Conservation (phyloP, 2,888 invertebrate genomes). For the Hypercompe scribonia region DNA sequence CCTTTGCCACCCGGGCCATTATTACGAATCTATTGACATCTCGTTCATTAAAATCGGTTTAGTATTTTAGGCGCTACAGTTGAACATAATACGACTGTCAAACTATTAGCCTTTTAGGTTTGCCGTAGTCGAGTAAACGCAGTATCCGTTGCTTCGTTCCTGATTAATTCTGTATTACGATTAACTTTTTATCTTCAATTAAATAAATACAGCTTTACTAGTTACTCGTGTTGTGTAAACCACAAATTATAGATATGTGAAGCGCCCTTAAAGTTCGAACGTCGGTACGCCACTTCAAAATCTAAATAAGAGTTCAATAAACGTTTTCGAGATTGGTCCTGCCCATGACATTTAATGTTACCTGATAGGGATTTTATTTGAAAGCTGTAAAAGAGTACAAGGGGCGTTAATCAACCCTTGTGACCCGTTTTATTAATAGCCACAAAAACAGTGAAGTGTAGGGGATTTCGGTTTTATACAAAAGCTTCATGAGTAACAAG, state of each 20-base stretch:
- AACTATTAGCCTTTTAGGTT: too few relatives aligned
- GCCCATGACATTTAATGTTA: conserved; percentile 28
- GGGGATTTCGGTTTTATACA: conserved; percentile 33
- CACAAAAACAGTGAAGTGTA: conserved; percentile 28
- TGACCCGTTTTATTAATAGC: conserved; percentile 45
- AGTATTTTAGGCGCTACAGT: too few relatives aligned
- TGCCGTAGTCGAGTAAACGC: too few relatives aligned
- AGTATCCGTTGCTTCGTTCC: not conserved
- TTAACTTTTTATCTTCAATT: not conserved
- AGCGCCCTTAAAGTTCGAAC: not conserved
- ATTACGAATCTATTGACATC: too few relatives aligned
- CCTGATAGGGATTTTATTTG: conserved; percentile 20
- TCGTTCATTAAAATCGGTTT: too few relatives aligned
- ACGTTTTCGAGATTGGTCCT: conserved; percentile 11
- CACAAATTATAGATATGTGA: not conserved
- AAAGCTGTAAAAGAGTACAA: conserved; percentile 33
- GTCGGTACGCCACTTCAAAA: not conserved
- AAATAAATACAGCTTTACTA: not conserved
- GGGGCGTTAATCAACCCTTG: conserved; percentile 44
- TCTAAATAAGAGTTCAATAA: not conserved
- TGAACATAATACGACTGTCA: too few relatives aligned
- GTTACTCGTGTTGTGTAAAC: not conserved
- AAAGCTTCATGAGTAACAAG: conserved; percentile 26
- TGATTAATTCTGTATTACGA: not conserved
- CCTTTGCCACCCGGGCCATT: too few relatives aligned